Conservation (phyloP, 2,113 vertebrate species). For the Dinomys branickii region DNA sequence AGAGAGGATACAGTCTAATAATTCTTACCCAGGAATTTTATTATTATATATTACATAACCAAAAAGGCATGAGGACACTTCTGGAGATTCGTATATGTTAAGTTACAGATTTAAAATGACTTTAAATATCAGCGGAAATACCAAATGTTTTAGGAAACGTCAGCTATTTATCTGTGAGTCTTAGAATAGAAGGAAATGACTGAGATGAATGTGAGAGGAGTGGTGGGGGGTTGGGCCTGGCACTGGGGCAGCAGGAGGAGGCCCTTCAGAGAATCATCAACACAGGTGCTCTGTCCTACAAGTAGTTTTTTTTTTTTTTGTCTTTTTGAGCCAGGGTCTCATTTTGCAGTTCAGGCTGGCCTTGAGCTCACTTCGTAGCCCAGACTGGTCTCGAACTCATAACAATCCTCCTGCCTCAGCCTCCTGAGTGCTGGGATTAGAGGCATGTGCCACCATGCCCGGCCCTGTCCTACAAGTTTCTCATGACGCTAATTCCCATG, state of each 20-base stretch:
- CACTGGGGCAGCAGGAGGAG: not conserved
- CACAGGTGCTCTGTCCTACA: not conserved
- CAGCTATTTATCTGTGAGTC: not conserved
- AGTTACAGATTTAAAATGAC: not conserved
- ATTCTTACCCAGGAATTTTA: conserved; percentile 10
- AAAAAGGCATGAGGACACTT: not conserved
- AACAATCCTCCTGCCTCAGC: too few species aligned
- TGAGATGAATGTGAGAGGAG: not conserved
- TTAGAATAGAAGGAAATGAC: conserved; percentile 14
- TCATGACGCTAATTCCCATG: not conserved
- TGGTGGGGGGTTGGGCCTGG: not conserved
- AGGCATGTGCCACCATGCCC: too few species aligned
- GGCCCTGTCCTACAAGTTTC: not conserved
- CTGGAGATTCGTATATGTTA: not conserved
- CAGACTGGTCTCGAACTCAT: too few species aligned
- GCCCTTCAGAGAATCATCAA: not conserved
- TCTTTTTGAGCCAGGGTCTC: too few species aligned
- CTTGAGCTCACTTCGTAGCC: too few species aligned
- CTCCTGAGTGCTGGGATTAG: too few species aligned
- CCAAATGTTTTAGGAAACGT: not conserved
- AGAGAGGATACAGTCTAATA: not conserved
- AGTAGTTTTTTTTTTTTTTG: too few species aligned
- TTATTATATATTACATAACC: conserved; percentile 1
- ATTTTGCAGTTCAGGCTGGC: too few species aligned
- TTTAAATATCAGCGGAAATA: conserved; percentile 15